These are phyloP conservation scores for Catharus ustulatus DNA, from an alignment of 2,797 vertebrate genomes.

Conservation along the genomic window DNA sequence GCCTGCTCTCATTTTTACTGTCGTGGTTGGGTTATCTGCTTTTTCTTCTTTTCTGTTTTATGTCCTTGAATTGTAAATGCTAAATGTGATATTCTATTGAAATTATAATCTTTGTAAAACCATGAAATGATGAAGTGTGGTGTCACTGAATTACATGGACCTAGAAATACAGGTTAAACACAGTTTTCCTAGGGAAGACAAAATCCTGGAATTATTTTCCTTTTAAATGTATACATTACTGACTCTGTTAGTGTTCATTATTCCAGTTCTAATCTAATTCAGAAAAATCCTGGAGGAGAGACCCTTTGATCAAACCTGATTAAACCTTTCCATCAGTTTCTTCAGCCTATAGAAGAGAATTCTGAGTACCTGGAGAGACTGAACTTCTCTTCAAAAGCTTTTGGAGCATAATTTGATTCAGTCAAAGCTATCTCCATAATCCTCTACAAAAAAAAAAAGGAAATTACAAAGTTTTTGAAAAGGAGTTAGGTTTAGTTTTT, in stretches of 20 bases:
- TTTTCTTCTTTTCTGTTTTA: not conserved
- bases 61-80: constrained; percentile 25
- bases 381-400: constrained; percentile 58
- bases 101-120: constrained; percentile 9
- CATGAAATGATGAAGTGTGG: not conserved
- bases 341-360: constrained; percentile 12
- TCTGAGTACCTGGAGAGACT: constrained; percentile 21
- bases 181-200: not conserved
- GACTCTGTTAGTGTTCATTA: not conserved
- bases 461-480: not conserved
- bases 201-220: not conserved
- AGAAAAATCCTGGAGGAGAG: constrained; percentile 25
- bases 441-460: constrained; percentile 12
- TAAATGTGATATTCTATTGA: constrained; percentile 54
- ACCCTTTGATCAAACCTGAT: constrained; percentile 30
- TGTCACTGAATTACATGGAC: not conserved
- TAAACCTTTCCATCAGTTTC: constrained; percentile 9
- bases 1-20: constrained; percentile 35
- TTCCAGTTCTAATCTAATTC: not conserved
- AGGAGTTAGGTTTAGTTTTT: constrained; percentile 6
- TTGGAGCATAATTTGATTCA: constrained; percentile 34
- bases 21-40: not conserved
- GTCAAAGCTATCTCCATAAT: constrained; percentile 28
- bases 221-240: not conserved
- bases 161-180: not conserved